phyloP scores from a whole-genome alignment of 1,140 invertebrate genomes.

The Ctenoplectra terminalis region DNA sequence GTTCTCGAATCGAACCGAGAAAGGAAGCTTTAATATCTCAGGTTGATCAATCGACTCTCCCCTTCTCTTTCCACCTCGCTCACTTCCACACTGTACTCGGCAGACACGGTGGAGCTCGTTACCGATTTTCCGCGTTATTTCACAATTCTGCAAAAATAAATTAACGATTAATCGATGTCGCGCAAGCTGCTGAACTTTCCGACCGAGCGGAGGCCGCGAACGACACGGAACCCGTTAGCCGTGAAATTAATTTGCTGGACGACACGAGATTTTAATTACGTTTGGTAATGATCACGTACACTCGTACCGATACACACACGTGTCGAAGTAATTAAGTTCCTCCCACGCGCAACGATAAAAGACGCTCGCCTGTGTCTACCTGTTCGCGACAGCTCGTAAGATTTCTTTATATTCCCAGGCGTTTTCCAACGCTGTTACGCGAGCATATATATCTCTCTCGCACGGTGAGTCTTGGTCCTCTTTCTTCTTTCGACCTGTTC shows the following conservation, averaged over 20 bases:
- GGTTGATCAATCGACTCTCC: neutral
- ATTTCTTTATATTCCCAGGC: constrained; percentile 30
- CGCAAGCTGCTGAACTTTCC: constrained; percentile 32
- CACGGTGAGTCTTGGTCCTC: neutral
- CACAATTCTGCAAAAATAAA: constrained; percentile 50
- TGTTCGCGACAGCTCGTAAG: constrained; percentile 4
- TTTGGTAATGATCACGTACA: constrained; percentile 43
- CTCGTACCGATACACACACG: neutral
- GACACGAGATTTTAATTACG: constrained; percentile 53
- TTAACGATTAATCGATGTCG: constrained; percentile 42
- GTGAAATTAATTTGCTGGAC: constrained; percentile 51
- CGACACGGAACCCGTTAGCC: constrained; percentile 36
- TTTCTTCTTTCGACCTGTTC: constrained; percentile 7
- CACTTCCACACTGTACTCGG: neutral
- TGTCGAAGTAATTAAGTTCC: constrained; percentile 61
- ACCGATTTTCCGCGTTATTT: constrained; percentile 52
- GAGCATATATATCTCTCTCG: no score
- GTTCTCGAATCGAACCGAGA: neutral
- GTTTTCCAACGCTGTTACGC: constrained; percentile 1
- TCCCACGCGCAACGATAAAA: constrained; percentile 24
- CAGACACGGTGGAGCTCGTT: constrained; percentile 15
- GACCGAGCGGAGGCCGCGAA: constrained; percentile 4
- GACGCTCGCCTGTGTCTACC: neutral
- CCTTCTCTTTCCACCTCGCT: neutral
- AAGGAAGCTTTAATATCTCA: neutral